Percentiles rank a stretch among this genome's conserved stretches.
Evolutionary conservation across 1,140 invertebrate genomes (phyloP).

Genomic region (Cotesia chilonis): DNA sequence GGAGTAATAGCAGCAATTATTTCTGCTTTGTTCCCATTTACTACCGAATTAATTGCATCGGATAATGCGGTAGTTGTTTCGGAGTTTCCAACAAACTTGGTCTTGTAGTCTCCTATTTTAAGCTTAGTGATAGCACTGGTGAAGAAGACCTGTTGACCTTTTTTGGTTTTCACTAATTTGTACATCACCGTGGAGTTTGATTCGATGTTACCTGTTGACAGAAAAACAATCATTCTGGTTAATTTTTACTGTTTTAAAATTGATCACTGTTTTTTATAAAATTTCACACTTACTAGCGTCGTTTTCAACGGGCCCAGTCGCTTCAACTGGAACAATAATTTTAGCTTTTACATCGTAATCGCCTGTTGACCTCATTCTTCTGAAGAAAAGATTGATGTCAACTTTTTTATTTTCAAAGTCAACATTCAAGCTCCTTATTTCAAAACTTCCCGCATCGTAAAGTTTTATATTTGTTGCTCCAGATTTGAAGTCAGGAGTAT

Average conservation of each 20-base stretch:
- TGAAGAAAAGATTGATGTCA: slow-evolving; percentile 60
- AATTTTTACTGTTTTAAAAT: too few relatives aligned
- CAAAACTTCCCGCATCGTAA: slow-evolving; percentile 65
- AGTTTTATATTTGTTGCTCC: slow-evolving; percentile 65
- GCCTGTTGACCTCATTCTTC: slow-evolving; percentile 64
- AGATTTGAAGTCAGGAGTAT: slow-evolving; percentile 60
- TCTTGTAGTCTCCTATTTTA: slow-evolving; percentile 41
- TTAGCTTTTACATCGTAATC: slow-evolving; percentile 69
- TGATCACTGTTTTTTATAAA: too few relatives aligned
- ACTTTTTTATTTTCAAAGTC: slow-evolving; percentile 66
- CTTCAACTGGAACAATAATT: slow-evolving; percentile 61
- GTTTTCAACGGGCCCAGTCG: slow-evolving; percentile 48
- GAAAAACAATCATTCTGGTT: too few relatives aligned
- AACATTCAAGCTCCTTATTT: slow-evolving; percentile 63
- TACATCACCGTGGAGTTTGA: slow-evolving; percentile 37
- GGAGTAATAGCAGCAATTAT: slow-evolving; percentile 48
- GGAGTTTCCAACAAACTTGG: slow-evolving; percentile 37
- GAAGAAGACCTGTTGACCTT: slow-evolving; percentile 47
- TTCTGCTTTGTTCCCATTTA: slow-evolving; percentile 47
- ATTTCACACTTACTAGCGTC: neutral
- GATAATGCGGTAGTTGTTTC: slow-evolving; percentile 43
- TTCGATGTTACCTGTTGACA: slow-evolving; percentile 42
- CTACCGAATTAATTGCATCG: slow-evolving; percentile 46
- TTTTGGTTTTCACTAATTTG: slow-evolving; percentile 38
- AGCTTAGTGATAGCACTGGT: slow-evolving; percentile 48